These are phyloP conservation scores for Labroides dimidiatus DNA, from an alignment of 2,797 vertebrate genomes.

Conservation along the genomic window DNA sequence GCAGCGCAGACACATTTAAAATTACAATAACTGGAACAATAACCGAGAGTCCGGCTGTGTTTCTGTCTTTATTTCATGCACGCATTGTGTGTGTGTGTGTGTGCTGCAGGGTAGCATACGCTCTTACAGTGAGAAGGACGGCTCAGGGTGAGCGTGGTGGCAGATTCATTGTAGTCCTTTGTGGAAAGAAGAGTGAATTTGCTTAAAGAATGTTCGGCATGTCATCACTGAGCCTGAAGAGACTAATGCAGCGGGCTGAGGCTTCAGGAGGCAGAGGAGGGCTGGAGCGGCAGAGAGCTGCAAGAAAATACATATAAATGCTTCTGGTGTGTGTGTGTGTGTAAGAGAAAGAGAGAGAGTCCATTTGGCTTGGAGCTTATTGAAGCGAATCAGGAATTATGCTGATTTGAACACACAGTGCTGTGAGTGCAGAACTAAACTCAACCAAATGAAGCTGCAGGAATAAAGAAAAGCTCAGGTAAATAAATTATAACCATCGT, in stretches of 20 bases:
- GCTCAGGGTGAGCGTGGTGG: slow-evolving; percentile 21
- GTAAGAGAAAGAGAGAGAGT: neutral
- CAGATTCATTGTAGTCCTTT: slow-evolving; percentile 45
- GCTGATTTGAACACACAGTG: slow-evolving; percentile 26
- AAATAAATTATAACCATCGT: too few relatives aligned
- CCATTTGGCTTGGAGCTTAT: slow-evolving; percentile 22
- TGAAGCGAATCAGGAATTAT: slow-evolving; percentile 33
- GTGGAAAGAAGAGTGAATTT: slow-evolving; percentile 66
- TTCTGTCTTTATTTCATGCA: neutral
- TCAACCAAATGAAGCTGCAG: too few relatives aligned
- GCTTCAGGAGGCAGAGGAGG: slow-evolving; percentile 68
- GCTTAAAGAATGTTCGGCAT: slow-evolving; percentile 83
- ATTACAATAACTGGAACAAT: neutral
- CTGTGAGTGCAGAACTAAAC: neutral
- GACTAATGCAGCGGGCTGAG: slow-evolving; percentile 63
- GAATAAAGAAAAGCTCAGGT: too few relatives aligned
- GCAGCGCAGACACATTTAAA: slow-evolving; percentile 20
- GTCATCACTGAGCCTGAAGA: slow-evolving; percentile 58
- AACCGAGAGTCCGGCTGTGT: neutral
- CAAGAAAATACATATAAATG: slow-evolving; percentile 11
- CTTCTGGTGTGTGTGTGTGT: neutral
- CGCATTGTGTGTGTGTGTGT: neutral
- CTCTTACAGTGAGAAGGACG: neutral
- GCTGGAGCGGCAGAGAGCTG: slow-evolving; percentile 52
- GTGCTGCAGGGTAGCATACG: neutral